These are phyloP conservation scores for Melieria picta DNA, from an alignment of 2,888 invertebrate genomes.

Conservation along the genomic window DNA sequence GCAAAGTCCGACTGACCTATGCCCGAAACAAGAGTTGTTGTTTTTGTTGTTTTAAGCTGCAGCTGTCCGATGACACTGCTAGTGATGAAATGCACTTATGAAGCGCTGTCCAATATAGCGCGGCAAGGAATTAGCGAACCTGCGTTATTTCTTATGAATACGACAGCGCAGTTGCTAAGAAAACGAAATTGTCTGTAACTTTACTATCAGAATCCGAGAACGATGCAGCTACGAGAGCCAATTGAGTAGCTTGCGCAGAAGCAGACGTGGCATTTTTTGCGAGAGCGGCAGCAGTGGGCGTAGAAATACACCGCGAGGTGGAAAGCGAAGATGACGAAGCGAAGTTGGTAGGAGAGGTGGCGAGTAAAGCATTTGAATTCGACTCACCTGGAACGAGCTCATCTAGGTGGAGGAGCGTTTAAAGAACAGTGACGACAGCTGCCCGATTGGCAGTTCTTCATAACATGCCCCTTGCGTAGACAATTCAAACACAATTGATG, in stretches of 20 bases:
- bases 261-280: neutral
- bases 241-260: neutral
- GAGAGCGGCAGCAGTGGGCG: neutral
- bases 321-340: neutral
- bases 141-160: slow-evolving; percentile 10
- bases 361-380: neutral
- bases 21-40: too few species aligned
- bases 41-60: slow-evolving; percentile 12
- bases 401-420: slow-evolving; percentile 19
- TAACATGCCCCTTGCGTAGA: slow-evolving; percentile 18
- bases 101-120: slow-evolving; percentile 18
- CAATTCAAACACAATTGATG: slow-evolving; percentile 31
- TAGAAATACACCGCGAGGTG: neutral
- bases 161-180: slow-evolving; percentile 24
- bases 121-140: slow-evolving; percentile 18
- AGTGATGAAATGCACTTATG: slow-evolving; percentile 13
- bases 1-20: slow-evolving; percentile 6
- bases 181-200: slow-evolving; percentile 8
- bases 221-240: too few species aligned
- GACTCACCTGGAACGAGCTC: neutral
- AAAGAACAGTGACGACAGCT: slow-evolving; percentile 12
- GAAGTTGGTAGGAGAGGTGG: neutral
- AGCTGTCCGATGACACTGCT: slow-evolving; percentile 11
- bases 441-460: slow-evolving; percentile 24
- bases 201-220: neutral